These are phyloP conservation scores for Barnardius zonarius DNA, from an alignment of 2,113 vertebrate genomes.

Conservation along the genomic window DNA sequence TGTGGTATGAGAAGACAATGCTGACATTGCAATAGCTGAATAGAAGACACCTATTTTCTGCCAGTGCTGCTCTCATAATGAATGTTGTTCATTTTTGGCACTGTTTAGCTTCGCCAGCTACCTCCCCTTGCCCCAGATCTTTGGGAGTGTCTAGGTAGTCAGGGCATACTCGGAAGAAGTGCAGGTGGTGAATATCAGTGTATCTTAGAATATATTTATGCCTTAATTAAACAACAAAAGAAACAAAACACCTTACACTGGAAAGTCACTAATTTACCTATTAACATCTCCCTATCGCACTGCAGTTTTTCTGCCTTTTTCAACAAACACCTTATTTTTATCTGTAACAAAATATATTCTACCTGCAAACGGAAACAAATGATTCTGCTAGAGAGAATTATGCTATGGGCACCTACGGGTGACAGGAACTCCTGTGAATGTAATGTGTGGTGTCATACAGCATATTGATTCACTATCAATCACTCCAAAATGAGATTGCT, in stretches of 20 bases:
- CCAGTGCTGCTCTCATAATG: background rate
- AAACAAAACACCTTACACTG: background rate
- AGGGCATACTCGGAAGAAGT: background rate
- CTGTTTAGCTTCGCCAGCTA: background rate
- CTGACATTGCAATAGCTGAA: background rate
- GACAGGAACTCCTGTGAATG: background rate
- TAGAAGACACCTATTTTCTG: slow-evolving; percentile 5
- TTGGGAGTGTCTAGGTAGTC: background rate
- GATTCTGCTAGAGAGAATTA: background rate
- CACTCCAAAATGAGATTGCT: background rate
- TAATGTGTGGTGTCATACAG: rapidly evolving
- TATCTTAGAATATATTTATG: background rate
- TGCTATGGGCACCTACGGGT: background rate
- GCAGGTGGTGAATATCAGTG: background rate
- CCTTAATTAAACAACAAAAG: background rate
- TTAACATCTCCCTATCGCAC: background rate
- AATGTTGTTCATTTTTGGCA: background rate
- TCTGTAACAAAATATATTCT: background rate
- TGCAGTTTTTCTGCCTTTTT: background rate
- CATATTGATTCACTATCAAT: background rate
- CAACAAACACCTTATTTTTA: background rate
- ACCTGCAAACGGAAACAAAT: background rate
- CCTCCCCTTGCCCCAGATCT: background rate
- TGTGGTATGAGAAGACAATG: background rate
- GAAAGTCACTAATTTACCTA: background rate